Evolutionary conservation across 1,140 invertebrate species (phyloP).

Genomic region (Ceratina australensis): DNA sequence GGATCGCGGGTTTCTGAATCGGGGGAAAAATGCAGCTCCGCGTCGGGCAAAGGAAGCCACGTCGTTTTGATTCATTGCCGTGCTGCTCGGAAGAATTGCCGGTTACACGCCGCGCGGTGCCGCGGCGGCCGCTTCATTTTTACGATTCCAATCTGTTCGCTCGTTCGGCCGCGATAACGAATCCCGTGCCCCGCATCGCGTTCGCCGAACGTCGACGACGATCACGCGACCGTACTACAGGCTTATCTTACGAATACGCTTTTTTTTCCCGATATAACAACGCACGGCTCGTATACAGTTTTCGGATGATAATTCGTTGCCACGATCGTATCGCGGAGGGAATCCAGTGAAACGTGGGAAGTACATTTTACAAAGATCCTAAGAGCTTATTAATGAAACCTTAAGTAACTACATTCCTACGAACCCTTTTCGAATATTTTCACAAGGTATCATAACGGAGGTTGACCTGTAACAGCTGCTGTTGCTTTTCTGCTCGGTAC

Average conservation of each 20-base stretch:
- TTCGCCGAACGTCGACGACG: slow-evolving; percentile 49
- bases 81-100: slow-evolving; percentile 16
- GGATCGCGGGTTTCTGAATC: slow-evolving; percentile 28
- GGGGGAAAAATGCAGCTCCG: not conserved
- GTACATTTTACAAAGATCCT: too few relatives aligned
- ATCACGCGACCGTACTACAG: slow-evolving; percentile 58
- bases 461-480: slow-evolving; percentile 7
- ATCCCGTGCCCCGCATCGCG: slow-evolving; percentile 52
- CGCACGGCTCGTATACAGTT: too few relatives aligned
- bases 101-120: slow-evolving; percentile 12
- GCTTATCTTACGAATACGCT: not conserved
- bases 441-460: not conserved
- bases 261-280: too few relatives aligned
- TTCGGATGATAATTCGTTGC: too few relatives aligned
- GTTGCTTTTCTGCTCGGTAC: slow-evolving; percentile 5
- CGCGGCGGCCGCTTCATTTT: slow-evolving; percentile 31
- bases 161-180: slow-evolving; percentile 28
- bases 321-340: too few relatives aligned
- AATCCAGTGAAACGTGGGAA: too few relatives aligned
- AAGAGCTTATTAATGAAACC: too few relatives aligned
- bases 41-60: slow-evolving; percentile 6
- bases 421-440: too few relatives aligned
- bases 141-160: slow-evolving; percentile 29
- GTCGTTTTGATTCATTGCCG: slow-evolving; percentile 39
- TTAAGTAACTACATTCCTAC: too few relatives aligned